phyloP scores from a whole-genome alignment of 2,888 invertebrate genomes.

The Alentia gelatinosa region DNA sequence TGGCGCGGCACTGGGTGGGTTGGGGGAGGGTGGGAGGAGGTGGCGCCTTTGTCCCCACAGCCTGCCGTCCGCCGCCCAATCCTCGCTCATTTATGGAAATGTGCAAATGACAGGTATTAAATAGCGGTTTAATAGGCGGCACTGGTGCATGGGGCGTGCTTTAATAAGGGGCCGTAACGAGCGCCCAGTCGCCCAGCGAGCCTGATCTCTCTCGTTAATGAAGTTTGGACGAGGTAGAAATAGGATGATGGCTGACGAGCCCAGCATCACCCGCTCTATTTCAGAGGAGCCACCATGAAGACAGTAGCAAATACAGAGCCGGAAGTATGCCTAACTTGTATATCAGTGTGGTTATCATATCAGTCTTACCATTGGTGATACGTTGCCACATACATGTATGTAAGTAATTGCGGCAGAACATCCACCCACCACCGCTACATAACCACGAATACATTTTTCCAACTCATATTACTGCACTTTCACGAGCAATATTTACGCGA shows the following conservation, averaged over 20 bases:
- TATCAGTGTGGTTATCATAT: too few species aligned
- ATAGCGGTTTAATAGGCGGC: slow-evolving; percentile 38
- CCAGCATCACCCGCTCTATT: neutral
- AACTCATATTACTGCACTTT: too few species aligned
- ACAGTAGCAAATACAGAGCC: too few species aligned
- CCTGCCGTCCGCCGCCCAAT: neutral
- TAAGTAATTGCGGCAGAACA: too few species aligned
- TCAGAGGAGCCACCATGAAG: neutral
- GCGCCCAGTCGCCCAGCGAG: neutral
- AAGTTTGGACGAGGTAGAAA: slow-evolving; percentile 29
- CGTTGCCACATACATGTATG: too few species aligned
- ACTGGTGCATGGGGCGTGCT: slow-evolving; percentile 34
- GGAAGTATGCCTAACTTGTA: neutral
- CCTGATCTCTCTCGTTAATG: slow-evolving; percentile 26
- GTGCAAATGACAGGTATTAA: slow-evolving; percentile 47
- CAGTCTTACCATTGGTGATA: too few species aligned
- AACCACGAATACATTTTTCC: too few species aligned
- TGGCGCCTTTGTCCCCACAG: neutral
- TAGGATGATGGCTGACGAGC: neutral
- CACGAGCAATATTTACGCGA: too few species aligned
- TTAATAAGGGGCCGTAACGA: slow-evolving; percentile 40
- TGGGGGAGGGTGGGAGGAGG: too few species aligned
- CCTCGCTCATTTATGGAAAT: slow-evolving; percentile 37
- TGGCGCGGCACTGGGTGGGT: too few species aligned
- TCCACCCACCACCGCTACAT: too few species aligned